phyloP scores from a whole-genome alignment of 2,113 vertebrate species.

The Nothobranchius furzeri region DNA sequence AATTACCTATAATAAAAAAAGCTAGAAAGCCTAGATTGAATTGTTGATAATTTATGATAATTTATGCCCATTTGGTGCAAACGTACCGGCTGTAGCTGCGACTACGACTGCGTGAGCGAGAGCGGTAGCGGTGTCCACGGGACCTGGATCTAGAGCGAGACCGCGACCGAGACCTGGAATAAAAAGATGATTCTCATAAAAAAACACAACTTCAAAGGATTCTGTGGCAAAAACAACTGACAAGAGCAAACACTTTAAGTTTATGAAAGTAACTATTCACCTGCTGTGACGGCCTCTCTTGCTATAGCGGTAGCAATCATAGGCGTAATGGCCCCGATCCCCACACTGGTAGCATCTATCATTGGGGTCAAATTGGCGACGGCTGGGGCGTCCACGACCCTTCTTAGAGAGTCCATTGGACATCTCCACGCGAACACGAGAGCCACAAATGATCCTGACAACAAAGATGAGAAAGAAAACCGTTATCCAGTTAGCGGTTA shows the following conservation, averaged over 20 bases:
- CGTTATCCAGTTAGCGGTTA: too few relatives aligned
- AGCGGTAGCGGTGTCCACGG: conserved; percentile 76
- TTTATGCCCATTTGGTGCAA: neutral
- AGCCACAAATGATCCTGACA: conserved; percentile 79
- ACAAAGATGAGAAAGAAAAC: neutral
- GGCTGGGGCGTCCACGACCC: conserved; percentile 80
- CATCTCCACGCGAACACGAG: conserved; percentile 82
- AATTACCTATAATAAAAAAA: neutral
- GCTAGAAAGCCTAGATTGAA: neutral
- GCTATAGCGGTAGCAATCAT: conserved; percentile 85
- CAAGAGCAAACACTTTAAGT: too few relatives aligned
- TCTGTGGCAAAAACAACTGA: too few relatives aligned
- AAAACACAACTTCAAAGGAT: neutral
- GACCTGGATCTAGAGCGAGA: conserved; percentile 81
- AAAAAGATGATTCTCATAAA: neutral
- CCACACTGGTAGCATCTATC: conserved; percentile 85
- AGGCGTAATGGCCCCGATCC: conserved; percentile 83
- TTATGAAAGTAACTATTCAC: conserved; percentile 33
- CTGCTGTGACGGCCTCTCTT: conserved; percentile 81
- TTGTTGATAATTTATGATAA: neutral
- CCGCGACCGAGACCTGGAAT: conserved; percentile 62
- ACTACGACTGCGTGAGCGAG: conserved; percentile 76
- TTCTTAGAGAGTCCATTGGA: conserved; percentile 82
- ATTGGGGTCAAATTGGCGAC: conserved; percentile 83
- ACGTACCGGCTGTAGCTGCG: conserved; percentile 72